Evolutionary conservation across 2,113 vertebrate genomes (phyloP), one percentile per base, ranked within the genome.

Genomic region (Catagonus wagneri): DNA sequence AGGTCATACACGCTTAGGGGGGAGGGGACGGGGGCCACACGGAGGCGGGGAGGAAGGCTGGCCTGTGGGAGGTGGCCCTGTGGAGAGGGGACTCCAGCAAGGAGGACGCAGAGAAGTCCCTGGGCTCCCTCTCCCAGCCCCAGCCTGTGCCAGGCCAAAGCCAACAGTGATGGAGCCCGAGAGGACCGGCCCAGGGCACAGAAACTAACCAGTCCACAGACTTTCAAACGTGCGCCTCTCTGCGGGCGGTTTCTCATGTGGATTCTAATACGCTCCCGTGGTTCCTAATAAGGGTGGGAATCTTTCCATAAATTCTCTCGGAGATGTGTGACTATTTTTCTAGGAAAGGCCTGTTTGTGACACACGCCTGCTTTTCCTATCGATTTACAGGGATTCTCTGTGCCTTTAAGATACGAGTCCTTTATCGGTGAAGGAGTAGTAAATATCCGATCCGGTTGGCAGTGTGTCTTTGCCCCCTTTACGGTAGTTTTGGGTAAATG

Each of bases 151-250:
- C 2, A 19, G 1, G 20, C 22, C 61, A 36, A 61, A 90, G 8
- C 34, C 44, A 52, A n/a, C 78, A 9, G 15, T 7, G 12, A 2
- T 0, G 3, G 6, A 17, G 39, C 20, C n/a, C 12, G 0, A 0
- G 19, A 20, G 44, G 19, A 58, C 17, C 39, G 20, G 36, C 15
- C 27, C 2, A 66, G 9, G 15, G 71, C 7, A 11, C 32, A 58
- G 11, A 20, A 36, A 25, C 29, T 15, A 20, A 2, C 13, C 74
- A 19, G 32, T 14, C 23, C 32, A 2, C 54, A 12, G 23, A 63
- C 12, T 2, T 20, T 29, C 2, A 1, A 2, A 25, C 19, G 9
- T n/a, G 15, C 56, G 34, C 23, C 71, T 16, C 11, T 8, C 15
- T 13, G 15, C 32, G 8, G 9, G 5, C 36, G 22, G 4, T 44